A percentile compares a stretch with the other conserved stretches of the same genome.
phyloP scores from a whole-genome alignment of 2,113 vertebrate genomes.

The Lontra canadensis region DNA sequence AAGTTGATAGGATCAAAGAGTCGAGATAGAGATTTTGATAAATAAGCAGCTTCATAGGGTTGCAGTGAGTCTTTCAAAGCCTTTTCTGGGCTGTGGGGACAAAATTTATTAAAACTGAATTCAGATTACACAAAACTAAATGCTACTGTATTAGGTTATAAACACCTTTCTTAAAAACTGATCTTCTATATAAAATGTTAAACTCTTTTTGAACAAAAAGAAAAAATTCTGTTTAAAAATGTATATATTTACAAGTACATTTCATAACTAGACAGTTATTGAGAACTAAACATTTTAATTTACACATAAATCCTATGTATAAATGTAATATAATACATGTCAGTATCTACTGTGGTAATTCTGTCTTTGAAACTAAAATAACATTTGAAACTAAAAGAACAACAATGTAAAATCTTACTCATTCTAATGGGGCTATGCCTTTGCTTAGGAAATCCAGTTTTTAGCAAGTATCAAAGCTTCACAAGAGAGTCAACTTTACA shows the following conservation, averaged over 20 bases:
- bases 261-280: background rate
- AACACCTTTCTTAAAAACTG: background rate
- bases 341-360: background rate
- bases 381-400: conserved; percentile 22
- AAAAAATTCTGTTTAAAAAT: conserved; percentile 2
- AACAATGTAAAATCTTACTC: background rate
- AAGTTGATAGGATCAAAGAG: conserved; percentile 99
- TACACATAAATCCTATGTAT: background rate
- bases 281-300: conserved; percentile 42
- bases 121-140: conserved; percentile 28
- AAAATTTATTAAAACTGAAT: conserved; percentile 48
- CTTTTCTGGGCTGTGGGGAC: conserved; percentile 91
- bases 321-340: background rate
- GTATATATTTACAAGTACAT: conserved; percentile 14
- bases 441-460: background rate
- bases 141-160: background rate
- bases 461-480: background rate
- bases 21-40: conserved; percentile 97
- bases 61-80: conserved; percentile 95
- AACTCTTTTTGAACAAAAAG: conserved; percentile 24
- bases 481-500: background rate
- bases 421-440: background rate
- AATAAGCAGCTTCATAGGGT: conserved; percentile 95
- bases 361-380: conserved; percentile 9
- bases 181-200: background rate